Conservation (phyloP, 1,140 invertebrate species). For the Cotesia glomerata region DNA sequence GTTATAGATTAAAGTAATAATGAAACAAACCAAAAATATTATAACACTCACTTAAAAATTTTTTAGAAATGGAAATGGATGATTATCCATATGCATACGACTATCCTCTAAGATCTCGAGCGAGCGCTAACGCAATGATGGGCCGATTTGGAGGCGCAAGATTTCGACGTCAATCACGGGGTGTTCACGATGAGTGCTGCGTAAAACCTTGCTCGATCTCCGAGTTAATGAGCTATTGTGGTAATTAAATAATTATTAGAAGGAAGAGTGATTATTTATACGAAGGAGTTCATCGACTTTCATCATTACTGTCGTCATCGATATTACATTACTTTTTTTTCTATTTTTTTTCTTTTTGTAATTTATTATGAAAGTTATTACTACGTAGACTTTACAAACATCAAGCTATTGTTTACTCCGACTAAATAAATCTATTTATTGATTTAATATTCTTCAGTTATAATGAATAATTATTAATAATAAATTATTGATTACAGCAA, state of each 20-base stretch:
- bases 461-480: too few species aligned
- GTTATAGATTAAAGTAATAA: too few species aligned
- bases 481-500: too few species aligned
- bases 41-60: conserved; percentile 6
- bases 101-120: conserved; percentile 48
- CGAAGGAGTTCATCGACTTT: neutral
- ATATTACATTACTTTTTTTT: too few species aligned
- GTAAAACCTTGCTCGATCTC: conserved; percentile 54
- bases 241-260: conserved; percentile 7
- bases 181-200: conserved; percentile 63
- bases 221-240: conserved; percentile 61
- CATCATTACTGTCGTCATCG: neutral
- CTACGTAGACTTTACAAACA: too few species aligned
- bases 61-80: conserved; percentile 54
- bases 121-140: conserved; percentile 51
- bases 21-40: too few species aligned
- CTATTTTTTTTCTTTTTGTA: too few species aligned
- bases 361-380: too few species aligned
- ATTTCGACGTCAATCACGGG: conserved; percentile 51
- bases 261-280: neutral
- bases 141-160: conserved; percentile 43
- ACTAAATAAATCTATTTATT: too few species aligned
- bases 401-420: too few species aligned
- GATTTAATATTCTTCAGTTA: too few species aligned
- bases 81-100: conserved; percentile 47